phyloP scores from a whole-genome alignment of 2,113 vertebrate species.

The Atlantisia rogersi region DNA sequence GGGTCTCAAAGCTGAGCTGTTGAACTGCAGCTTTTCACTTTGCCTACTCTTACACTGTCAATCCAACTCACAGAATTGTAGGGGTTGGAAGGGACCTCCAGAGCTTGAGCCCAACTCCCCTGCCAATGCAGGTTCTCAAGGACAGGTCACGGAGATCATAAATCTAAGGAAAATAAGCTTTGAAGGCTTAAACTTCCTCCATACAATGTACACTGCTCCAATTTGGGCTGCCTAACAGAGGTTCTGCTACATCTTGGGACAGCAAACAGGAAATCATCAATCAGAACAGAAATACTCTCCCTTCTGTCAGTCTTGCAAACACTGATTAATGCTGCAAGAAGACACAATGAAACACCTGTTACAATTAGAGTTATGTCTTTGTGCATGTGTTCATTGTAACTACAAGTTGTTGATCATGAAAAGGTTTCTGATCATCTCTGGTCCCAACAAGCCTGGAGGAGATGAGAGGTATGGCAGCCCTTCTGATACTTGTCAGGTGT shows the following conservation, averaged over 20 bases:
- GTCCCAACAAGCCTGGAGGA: neutral
- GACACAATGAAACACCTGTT: neutral
- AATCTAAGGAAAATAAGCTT: neutral
- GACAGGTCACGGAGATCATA: neutral
- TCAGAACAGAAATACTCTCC: neutral
- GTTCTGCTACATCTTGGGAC: neutral
- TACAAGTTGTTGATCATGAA: neutral
- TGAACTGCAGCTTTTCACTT: neutral
- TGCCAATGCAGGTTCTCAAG: too few relatives aligned
- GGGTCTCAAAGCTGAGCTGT: neutral
- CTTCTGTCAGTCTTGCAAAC: neutral
- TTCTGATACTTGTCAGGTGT: accelerated
- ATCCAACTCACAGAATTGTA: neutral
- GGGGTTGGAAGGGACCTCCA: too few relatives aligned
- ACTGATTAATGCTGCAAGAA: neutral
- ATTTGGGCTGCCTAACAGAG: neutral
- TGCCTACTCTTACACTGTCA: neutral
- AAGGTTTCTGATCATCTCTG: neutral
- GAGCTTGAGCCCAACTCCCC: too few relatives aligned
- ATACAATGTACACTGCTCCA: neutral
- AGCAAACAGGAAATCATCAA: neutral
- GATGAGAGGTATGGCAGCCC: neutral
- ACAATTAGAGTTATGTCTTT: too few relatives aligned
- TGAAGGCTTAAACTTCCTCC: neutral
- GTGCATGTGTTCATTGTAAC: neutral